phyloP scores from a whole-genome alignment of 2,113 vertebrate genomes.

The Pristiophorus japonicus region DNA sequence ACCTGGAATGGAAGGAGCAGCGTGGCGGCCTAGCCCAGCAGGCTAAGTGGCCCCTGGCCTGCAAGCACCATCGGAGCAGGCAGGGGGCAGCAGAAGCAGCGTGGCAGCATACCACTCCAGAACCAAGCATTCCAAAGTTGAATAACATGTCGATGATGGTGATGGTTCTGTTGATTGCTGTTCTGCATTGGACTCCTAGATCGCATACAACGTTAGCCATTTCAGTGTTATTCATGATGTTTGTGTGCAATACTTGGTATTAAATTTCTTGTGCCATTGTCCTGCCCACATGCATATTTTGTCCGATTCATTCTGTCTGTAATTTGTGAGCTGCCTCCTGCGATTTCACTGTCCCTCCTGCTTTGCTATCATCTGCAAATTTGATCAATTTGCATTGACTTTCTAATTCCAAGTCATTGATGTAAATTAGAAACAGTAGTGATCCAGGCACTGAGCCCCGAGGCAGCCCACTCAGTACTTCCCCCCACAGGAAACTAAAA shows the following conservation, averaged over 20 bases:
- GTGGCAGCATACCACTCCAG: no score
- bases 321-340: neutral
- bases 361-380: neutral
- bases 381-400: neutral
- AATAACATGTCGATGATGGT: no score
- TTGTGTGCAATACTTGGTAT: neutral
- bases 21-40: no score
- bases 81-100: no score
- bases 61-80: no score
- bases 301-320: neutral
- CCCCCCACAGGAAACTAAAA: constrained; percentile 9
- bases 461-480: neutral
- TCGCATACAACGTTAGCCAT: neutral
- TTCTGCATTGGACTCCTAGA: neutral
- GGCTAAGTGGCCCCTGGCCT: no score
- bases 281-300: neutral
- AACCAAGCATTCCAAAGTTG: no score
- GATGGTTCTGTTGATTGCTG: neutral
- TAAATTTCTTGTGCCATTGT: neutral
- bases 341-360: neutral
- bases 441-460: neutral
- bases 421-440: constrained; percentile 17
- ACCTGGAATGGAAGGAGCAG: no score
- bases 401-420: constrained; percentile 1
- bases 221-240: neutral